Base-by-base conservation (phyloP, 2,797 vertebrate species). In the Pyrocephalus nanus region DNA sequence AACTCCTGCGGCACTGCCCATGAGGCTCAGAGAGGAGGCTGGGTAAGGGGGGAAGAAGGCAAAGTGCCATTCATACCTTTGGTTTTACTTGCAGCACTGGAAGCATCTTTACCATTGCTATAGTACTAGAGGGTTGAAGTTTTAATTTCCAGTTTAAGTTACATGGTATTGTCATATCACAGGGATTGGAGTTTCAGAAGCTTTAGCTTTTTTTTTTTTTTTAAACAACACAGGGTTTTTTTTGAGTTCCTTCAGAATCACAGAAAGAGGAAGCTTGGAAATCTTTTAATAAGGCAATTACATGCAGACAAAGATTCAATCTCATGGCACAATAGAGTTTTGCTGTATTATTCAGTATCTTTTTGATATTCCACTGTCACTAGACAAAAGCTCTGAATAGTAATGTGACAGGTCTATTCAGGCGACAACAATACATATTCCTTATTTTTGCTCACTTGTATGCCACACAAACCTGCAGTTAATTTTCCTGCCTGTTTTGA, bases 271-370 rank as follows among this genome's bases (percentile, higher is more conserved):
- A 96, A 97, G 95, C 96, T 97, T 97, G 93, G 92, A 97, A 97
- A 98, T 97, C 92, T 98, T 97, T 97, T 97, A 97, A 98, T 98
- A 97, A 98, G 96, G 95, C 96, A 97, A 97, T 98, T 98, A 97
- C 93, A 96, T 96, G 93, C 95, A 97, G 95, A 97, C 93, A 97
- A 97, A 97, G 94, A 98, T 97, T 97, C 97, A 88, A 97, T 98
- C 96, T 97, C 84, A 93, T 95, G 88, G 92, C 96, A 98, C 95
- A 97, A 98, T 97, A 96, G 93, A 93, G 96, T 98, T 97, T 96
- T 97, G 83, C 93, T 97, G 78, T 97, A 96, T 96, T 97, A 93
- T 96, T 97, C 97, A 86, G 88, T 96, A 94, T 97, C 95, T 97
- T 97, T 97, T 95, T 97, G 92, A 97, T 97, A 97, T 97, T 97